Percentiles rank a stretch among this genome's conserved stretches.
phyloP scores from a whole-genome alignment of 2,113 vertebrate genomes.

The Triplophysa siluroides region DNA sequence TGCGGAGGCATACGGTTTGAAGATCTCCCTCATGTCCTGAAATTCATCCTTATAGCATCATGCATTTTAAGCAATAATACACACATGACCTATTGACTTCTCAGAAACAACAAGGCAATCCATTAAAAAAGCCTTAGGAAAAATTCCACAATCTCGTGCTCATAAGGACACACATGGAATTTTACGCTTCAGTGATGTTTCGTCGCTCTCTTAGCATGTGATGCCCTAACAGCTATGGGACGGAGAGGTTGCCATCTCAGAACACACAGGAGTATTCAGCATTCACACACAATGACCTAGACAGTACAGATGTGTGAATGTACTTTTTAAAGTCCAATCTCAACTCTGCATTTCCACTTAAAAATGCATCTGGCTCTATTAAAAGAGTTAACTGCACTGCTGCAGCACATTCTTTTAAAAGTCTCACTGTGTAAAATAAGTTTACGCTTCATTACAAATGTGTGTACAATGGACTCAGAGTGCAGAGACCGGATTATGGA shows the following conservation, averaged over 20 bases:
- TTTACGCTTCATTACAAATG: neutral
- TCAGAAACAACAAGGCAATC: neutral
- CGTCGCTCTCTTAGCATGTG: constrained; percentile 32
- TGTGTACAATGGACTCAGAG: constrained; percentile 3
- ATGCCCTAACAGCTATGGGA: constrained; percentile 3
- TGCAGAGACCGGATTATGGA: constrained; percentile 2
- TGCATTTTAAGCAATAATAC: neutral
- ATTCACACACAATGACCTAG: neutral
- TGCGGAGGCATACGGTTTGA: no score
- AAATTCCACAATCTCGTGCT: constrained; percentile 2
- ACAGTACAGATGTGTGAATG: constrained; percentile 2
- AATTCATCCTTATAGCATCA: neutral
- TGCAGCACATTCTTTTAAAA: neutral
- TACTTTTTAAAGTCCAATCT: neutral
- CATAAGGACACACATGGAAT: neutral
- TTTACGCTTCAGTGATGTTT: neutral
- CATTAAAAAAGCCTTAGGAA: neutral
- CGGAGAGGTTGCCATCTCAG: neutral
- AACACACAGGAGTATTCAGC: constrained; percentile 1
- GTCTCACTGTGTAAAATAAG: neutral
- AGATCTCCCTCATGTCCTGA: neutral
- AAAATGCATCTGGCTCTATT: no score
- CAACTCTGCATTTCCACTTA: neutral
- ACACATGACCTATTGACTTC: neutral
- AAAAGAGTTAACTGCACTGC: neutral